phyloP scores from a whole-genome alignment of 2,797 vertebrate genomes.

The Tauraco hartlaubi region DNA sequence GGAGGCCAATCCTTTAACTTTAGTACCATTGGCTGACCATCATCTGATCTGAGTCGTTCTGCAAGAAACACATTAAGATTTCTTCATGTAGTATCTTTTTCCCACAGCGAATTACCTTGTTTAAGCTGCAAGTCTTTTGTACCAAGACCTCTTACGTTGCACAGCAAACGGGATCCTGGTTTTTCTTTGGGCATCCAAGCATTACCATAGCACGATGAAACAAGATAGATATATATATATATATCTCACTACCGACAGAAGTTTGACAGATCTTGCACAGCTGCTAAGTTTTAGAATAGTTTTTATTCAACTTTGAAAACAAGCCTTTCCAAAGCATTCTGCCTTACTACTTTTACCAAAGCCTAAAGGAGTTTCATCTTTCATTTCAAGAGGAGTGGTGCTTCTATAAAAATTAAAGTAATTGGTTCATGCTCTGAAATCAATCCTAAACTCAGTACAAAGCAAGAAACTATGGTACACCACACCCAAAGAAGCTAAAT shows the following conservation, averaged over 20 bases:
- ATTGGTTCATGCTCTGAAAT: not conserved
- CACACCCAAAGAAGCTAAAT: not conserved
- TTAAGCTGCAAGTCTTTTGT: not conserved
- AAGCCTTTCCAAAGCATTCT: not conserved
- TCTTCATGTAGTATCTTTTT: not conserved
- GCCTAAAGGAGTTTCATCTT: not conserved
- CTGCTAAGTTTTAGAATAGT: not conserved
- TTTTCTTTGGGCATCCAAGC: not conserved
- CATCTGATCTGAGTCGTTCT: slow-evolving; percentile 92
- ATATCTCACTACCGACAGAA: not conserved
- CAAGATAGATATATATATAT: not conserved
- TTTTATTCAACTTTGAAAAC: not conserved
- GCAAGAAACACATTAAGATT: slow-evolving; percentile 53
- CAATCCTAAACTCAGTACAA: not conserved
- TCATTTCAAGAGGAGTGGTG: not conserved
- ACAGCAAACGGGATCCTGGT: not conserved
- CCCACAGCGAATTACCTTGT: not conserved
- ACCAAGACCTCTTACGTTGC: not conserved
- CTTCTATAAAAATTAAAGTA: not conserved
- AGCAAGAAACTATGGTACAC: not conserved
- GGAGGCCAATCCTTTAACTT: slow-evolving; percentile 99
- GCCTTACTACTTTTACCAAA: not conserved
- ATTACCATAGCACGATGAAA: not conserved
- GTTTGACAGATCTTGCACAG: not conserved
- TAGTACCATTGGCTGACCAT: slow-evolving; percentile 96